Base-by-base conservation (phyloP, 2,113 vertebrate species). In the Protobothrops flavoviridis region DNA sequence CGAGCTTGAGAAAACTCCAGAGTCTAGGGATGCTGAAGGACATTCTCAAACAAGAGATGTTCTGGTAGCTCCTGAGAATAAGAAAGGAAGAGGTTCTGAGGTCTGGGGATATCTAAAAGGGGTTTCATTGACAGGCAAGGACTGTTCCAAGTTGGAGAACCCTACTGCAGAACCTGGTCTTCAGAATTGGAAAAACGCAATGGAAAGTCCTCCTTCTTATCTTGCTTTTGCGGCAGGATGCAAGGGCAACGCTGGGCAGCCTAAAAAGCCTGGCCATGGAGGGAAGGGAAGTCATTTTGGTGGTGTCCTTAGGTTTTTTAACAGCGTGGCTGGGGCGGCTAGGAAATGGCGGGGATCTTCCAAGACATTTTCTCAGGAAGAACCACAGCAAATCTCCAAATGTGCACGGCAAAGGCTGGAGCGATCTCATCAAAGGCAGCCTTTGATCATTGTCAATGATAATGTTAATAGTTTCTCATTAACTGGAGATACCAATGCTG, bases 41-140 rank as follows among this genome's bases (percentile, higher is more conserved):
- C 94, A 96, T 29, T 94, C 92, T 94, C 94, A 95, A 85, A 98
- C 96, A 94, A 96, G 96, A 33, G 97, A 97, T 95, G 85, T 95
- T 5, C 96, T 96, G 95, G 96, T 97, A 92, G 95, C 97, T 0
- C 96, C 94, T 85, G 97, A 97, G 91, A 96, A 95, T 91, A 98
- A 97, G 93, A 98, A 94, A 93, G 96, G 97, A 26, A 98, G 98
- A 93, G 97, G 97, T 91, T 98, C 97, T 52, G 98, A 99, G 85
- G 98, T 99, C 92, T 99, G 98, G 98, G 98, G 97, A 95, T 99
- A 99, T 96, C 95, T 99, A 95, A 99, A 97, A 97, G 98, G 98
- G 94, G 98, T 99, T 96, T 98, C 98, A 53, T 92, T 98, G 89
- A 96, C 98, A 90, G 97, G 97, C 94, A 98, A 97, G 95, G 97